Conservation (phyloP, 1,140 invertebrate species). For the Lithobius niger region DNA sequence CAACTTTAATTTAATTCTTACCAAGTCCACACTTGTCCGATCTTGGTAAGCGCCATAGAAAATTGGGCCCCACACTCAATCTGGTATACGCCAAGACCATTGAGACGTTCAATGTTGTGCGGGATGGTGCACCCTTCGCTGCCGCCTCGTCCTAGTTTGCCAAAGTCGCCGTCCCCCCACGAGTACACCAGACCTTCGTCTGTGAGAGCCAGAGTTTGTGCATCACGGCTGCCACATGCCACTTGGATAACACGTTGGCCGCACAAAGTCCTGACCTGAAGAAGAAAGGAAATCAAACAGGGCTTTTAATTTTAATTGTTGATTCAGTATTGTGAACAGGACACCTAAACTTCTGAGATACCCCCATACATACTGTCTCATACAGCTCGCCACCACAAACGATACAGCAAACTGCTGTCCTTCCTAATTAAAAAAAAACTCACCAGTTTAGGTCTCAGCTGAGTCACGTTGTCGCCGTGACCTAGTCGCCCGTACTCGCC, state of each 20-base stretch:
- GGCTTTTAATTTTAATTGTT: too few relatives aligned
- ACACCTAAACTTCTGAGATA: too few relatives aligned
- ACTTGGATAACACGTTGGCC: constrained; percentile 39
- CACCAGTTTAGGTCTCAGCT: constrained; percentile 73
- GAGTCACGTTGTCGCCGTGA: constrained; percentile 76
- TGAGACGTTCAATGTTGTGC: constrained; percentile 71
- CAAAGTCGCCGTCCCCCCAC: constrained; percentile 63
- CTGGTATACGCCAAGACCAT: constrained; percentile 70
- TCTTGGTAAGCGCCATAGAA: constrained; percentile 75
- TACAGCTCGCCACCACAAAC: too few relatives aligned
- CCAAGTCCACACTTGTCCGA: constrained; percentile 88
- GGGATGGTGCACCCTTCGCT: constrained; percentile 72
- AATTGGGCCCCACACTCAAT: constrained; percentile 95
- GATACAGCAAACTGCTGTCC: too few relatives aligned
- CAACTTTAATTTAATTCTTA: too few relatives aligned
- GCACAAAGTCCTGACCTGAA: constrained; percentile 32
- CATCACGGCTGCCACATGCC: constrained; percentile 86
- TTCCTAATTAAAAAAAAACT: constrained; percentile 10
- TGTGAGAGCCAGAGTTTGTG: constrained; percentile 80
- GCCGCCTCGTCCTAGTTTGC: constrained; percentile 46
- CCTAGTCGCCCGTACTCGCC: constrained; percentile 86
- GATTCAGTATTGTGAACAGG: too few relatives aligned
- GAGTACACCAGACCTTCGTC: constrained; percentile 71
- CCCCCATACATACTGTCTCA: too few relatives aligned
- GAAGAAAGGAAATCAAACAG: too few relatives aligned